phyloP scores from a whole-genome alignment of 2,888 invertebrate species.

The Papilio elwesi region DNA sequence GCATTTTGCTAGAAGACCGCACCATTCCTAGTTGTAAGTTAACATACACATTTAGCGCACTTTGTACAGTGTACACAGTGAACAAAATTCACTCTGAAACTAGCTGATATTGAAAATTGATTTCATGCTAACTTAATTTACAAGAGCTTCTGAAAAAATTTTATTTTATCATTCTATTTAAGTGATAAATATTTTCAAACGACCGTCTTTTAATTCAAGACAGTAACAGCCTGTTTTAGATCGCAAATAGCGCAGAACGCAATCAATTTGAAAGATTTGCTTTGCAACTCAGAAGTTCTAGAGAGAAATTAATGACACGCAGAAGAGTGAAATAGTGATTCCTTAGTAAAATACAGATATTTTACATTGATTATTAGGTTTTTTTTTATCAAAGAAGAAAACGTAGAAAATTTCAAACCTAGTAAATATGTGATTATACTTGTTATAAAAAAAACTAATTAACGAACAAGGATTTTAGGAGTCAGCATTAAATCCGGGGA shows the following conservation, averaged over 20 bases:
- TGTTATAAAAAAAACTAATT: no score
- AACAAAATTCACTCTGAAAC: no score
- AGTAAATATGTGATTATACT: no score
- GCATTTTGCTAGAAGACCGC: background rate
- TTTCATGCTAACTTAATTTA: background rate
- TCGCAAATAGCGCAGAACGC: slow-evolving; percentile 30
- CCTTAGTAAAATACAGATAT: no score
- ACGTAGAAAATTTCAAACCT: no score
- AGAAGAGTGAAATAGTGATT: slow-evolving; percentile 6
- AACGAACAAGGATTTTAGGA: no score
- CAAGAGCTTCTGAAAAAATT: background rate
- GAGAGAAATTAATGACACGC: slow-evolving; percentile 21
- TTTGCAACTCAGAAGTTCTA: slow-evolving; percentile 8
- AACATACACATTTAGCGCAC: background rate
- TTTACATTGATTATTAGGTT: no score
- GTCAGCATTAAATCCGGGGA: no score
- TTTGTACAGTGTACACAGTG: background rate
- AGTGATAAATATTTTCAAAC: background rate
- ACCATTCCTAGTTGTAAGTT: background rate
- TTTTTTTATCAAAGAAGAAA: no score
- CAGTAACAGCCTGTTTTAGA: slow-evolving; percentile 13
- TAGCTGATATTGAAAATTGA: background rate
- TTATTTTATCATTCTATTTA: background rate
- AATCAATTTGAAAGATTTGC: slow-evolving; percentile 28
- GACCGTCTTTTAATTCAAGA: background rate